Base-by-base conservation (phyloP, 2,797 vertebrate genomes). In the Melanotaenia trifasciata region DNA sequence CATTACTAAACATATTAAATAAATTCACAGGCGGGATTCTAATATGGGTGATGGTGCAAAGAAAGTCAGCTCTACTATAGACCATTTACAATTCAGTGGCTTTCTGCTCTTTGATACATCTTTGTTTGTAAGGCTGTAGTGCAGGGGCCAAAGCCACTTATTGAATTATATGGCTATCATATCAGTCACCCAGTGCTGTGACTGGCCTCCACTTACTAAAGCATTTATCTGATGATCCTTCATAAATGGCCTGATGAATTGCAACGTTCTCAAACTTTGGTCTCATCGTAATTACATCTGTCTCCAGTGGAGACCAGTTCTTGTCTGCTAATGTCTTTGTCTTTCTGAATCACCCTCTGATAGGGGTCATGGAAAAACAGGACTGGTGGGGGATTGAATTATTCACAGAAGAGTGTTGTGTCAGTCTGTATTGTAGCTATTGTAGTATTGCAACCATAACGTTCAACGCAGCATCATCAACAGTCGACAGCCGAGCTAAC, bases 181-280 rank as follows among this genome's bases (percentile, higher is more conserved):
- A 91, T 90, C 79, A 78, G 90, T 92, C 92, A 91, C 74, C 62
- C 53, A 12, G 1, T 72, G 67, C 80, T 74, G 76, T 72, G 83
- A 86, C 84, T 80, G 64, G 68, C 79, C 79, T 79, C 85, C 71
- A 83, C 87, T 90, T 89, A 87, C 81, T 70, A 75, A 84, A 87
- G 79, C 85, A 83, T 90, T 91, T 90, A 91, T 92, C 87, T 86
- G 79, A 87, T 91, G 84, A 90, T 85, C 78, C 72, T 80, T 91
- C 85, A 88, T 89, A 86, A 91, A 87, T 65, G 83, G 78, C 63
- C 79, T 86, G 43, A 45, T 45, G 43, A 45, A 45, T 45, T 45
- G 43, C 5, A 65, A 75, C 14, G 63, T 89, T 74, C 76, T 81
- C 83, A 72, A 78, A 88, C 88, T 83, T 84, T 69, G 83, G 74